Base-by-base conservation (phyloP, 2,113 vertebrate genomes). In the Perca schrenkii region DNA sequence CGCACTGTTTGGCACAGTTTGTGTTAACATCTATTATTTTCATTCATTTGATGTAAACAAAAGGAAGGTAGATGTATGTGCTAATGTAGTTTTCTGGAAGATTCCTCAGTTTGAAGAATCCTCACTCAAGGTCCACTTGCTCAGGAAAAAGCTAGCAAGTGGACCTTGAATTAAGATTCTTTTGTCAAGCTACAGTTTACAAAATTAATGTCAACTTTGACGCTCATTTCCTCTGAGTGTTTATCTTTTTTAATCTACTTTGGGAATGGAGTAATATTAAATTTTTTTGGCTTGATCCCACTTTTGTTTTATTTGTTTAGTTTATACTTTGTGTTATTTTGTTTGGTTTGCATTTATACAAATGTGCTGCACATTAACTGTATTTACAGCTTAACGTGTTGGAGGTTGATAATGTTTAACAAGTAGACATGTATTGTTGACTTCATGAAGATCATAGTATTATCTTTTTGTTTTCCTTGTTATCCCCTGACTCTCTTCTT, bases 361-460 rank as follows among this genome's bases (percentile, higher is more conserved):
- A 69, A 31, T 56, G 14, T 43, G 16, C 52, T 79, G 69, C 58
- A 80, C 8, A 56, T 43, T 16, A 53, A 10, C 17, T 62, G 62
- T 4, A 54, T 43, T 54, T 50, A 46, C 47, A 52, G 0, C n/a
- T 83, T 46, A 3, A 76, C 49, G n/a, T 52, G 4, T 0, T 3
- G 13, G 10, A 66, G 5, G 36, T 72, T 56, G 17, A 34, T 56
- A 22, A 46, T 79, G 16, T 62, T 49, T 5, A 22, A 28, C 12
- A 47, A 67, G 16, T 14, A 28, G 65, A 40, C 34, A 19, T 2
- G 10, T 50, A 4, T 49, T 60, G 47, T 34, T 62, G 49, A 40
- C 21, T n/a, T 52, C 4, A 28, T 74, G 25, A 56, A 36, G 57
- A 70, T 54, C 43, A 28, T 43, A 16, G 12, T 47, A 63, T 5